Conservation (phyloP, 2,888 invertebrate species). For the Drosophila tripunctata region DNA sequence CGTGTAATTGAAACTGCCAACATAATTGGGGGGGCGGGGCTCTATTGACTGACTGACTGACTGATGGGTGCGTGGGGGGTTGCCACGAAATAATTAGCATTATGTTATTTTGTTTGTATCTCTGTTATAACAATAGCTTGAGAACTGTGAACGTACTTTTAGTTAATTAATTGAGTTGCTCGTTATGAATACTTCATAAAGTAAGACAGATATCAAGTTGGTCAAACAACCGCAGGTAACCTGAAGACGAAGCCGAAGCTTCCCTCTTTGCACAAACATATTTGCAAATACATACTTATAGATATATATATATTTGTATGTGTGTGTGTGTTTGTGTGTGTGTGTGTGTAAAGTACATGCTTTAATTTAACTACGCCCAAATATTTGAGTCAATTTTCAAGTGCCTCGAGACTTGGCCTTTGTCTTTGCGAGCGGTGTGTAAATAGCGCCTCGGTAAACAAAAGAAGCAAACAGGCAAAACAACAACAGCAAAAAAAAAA, state of each 20-base stretch:
- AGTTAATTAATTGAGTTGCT: conserved; percentile 78
- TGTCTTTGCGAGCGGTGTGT: conserved; percentile 72
- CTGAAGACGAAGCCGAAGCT: conserved; percentile 40
- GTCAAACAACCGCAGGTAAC: conserved; percentile 71
- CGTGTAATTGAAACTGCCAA: conserved; percentile 63
- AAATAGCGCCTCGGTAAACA: conserved; percentile 75
- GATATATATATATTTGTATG: background rate
- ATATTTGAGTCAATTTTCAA: conserved; percentile 80
- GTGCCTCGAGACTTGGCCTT: conserved; percentile 73
- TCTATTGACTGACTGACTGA: background rate
- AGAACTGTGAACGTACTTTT: conserved; percentile 44
- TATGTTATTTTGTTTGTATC: conserved; percentile 49
- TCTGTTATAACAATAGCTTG: conserved; percentile 35
- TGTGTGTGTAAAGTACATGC: conserved; percentile 37
- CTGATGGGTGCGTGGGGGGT: conserved; percentile 9
- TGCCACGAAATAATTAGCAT: conserved; percentile 70
- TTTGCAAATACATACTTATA: background rate
- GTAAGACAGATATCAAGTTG: conserved; percentile 48
- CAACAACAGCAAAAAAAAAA: conserved; percentile 28
- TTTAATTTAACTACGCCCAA: conserved; percentile 64
- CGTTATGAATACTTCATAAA: conserved; percentile 71
- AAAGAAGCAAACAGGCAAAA: conserved; percentile 45
- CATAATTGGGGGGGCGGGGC: no score
- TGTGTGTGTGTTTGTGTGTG: conserved; percentile 1
- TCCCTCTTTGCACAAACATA: background rate